Base-by-base conservation (phyloP, 2,113 vertebrate species). In the Syrrhaptes paradoxus region DNA sequence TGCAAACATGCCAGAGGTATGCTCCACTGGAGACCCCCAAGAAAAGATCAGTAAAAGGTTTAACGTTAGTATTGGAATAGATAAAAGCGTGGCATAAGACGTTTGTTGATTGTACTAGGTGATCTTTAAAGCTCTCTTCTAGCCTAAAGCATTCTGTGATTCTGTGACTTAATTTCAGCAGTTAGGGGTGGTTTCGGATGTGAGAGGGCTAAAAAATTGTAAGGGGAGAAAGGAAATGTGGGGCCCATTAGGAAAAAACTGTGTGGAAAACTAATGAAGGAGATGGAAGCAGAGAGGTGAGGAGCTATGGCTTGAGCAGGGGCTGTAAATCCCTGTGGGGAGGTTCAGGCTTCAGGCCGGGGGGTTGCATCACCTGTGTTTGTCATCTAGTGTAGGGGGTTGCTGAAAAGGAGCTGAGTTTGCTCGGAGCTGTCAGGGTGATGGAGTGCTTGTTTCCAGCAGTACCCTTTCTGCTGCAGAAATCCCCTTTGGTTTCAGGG, bases 271-370 rank as follows among this genome's bases (percentile, higher is more conserved):
- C 26, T 65, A 54, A 14, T 11, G 31, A 63, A 34, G 41, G 51
- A 66, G 61, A 1, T n/a, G 13, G 26, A 68, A 66, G 18, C 43
- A 49, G 66, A 66, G 74, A 34, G 38, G 10, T 58, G 18, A 31
- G 31, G 36, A 38, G 32, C 65, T 52, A 1, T 36, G 58, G 15
- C 52, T 58, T 17, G 29, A 54, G 11, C 13, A 10, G 52, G 25
- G 25, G 17, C 38, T 67, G 17, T 73, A 18, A n/a, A 48, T 0
- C 22, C 26, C 59, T 55, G 8, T 0, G 0, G 24, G 45, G n/a
- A 71, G 25, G 2, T n/a, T 57, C 55, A n/a, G 74, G 17, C 36
- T 55, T 46, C 5, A 11, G 17, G 20, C 43, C 1, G 0, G 13
- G 41, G 34, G 2, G 15, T 36, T 51, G 55, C 4, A 1, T 29